phyloP scores from a whole-genome alignment of 2,797 vertebrate species.

The Graptemys geographica region DNA sequence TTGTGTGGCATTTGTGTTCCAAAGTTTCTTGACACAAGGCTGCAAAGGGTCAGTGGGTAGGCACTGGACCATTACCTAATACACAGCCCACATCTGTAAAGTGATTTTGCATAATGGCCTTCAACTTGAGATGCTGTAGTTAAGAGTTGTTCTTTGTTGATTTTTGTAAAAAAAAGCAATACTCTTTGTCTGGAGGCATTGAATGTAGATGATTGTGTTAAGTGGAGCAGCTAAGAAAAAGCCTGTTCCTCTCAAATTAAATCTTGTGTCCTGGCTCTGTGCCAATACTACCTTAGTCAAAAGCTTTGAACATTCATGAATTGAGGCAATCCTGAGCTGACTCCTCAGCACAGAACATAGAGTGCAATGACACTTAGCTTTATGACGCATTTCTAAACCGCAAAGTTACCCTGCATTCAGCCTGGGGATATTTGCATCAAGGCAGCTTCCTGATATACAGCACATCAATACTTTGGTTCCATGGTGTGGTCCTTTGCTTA shows the following conservation, averaged over 20 bases:
- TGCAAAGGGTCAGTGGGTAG: neutral
- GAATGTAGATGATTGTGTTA: neutral
- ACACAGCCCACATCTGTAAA: neutral
- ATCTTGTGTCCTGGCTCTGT: neutral
- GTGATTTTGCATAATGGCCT: neutral
- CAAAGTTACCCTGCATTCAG: neutral
- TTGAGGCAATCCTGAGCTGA: neutral
- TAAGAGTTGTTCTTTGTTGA: neutral
- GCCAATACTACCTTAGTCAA: neutral
- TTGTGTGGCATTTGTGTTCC: neutral
- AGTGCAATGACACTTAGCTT: neutral
- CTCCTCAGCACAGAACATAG: neutral
- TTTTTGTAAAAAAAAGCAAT: constrained; percentile 19
- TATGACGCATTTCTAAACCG: neutral
- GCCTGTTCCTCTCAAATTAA: constrained; percentile 25
- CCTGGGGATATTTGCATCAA: neutral
- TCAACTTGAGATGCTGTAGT: neutral
- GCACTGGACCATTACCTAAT: neutral
- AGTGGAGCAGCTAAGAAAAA: neutral
- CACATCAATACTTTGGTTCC: neutral
- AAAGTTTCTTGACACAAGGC: neutral
- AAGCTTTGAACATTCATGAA: constrained; percentile 22
- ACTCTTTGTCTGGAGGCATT: neutral
- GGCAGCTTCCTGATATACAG: neutral
- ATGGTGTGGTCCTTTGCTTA: neutral